These are phyloP conservation scores for Anthrax anthrax DNA, from an alignment of 2,888 invertebrate genomes.

Conservation along the genomic window DNA sequence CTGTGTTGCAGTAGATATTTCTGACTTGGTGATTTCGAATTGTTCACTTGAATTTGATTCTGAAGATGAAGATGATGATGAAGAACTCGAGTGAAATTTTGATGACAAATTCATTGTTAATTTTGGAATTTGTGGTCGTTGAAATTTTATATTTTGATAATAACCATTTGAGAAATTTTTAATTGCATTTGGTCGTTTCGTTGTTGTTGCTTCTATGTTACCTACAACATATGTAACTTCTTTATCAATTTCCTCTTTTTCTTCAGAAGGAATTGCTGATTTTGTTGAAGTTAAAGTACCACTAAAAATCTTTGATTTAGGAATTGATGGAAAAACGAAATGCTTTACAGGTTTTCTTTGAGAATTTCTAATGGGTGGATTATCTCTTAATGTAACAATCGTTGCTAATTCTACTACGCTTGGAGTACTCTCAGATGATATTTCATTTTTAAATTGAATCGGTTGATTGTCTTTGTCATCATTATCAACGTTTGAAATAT, in stretches of 20 bases:
- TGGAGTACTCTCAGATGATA: not conserved
- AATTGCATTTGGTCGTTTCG: not conserved
- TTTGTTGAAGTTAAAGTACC: not conserved
- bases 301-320: not conserved
- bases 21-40: not conserved
- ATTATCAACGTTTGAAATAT: not conserved
- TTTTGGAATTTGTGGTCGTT: not conserved
- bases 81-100: not conserved
- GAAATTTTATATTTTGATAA: not conserved
- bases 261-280: not conserved
- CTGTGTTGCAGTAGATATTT: not conserved
- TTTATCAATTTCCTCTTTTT: constrained; percentile 13
- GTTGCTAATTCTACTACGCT: constrained; percentile 3
- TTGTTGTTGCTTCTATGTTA: not conserved
- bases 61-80: constrained; percentile 14
- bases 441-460: not conserved
- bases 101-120: not conserved
- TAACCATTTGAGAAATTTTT: constrained; percentile 3
- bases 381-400: not conserved
- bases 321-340: not conserved
- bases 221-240: not conserved
- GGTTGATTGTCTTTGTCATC: not conserved
- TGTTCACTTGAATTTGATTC: constrained; percentile 29
- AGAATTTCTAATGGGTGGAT: not conserved
- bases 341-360: not conserved